Base-by-base conservation (phyloP, 2,888 invertebrate genomes). In the Troilus luridus region DNA sequence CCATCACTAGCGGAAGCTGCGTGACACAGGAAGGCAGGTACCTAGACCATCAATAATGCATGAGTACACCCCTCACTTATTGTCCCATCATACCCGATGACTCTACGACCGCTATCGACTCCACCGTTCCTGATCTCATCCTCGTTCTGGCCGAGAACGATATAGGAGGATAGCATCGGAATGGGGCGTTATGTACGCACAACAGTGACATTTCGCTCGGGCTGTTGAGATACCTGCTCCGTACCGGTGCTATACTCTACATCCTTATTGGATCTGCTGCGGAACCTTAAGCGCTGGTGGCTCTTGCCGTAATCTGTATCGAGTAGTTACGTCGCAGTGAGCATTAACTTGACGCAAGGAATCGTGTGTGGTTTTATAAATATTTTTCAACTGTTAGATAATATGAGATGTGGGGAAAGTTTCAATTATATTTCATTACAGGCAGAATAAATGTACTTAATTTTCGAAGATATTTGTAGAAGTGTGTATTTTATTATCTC, bases 301-400 rank as follows among this genome's bases (percentile, higher is more conserved):
- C 7, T 17, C 41, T 77, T 41, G 24, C 72, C 19, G 72, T 77
- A 41, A 41, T 77, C 72, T 77, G 41, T 41, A 77, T 41, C 72
- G 72, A 19, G 41, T 17, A 77, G 72, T 77, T 77, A 77, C 72
- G 27, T 77, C 27, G 27, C 19, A 17, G 41, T 77, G 72, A 77
- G 72, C 27, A 41, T 77, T 77, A 41, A 77, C 27, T 77, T 77
- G 7, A 77, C 41, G 27, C 72, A 77, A 77, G 7, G 27, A 41
- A 77, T 77, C 72, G 72, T 77, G 72, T 77, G 72, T 27, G 72
- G 72, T 77, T 77, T 77, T 24, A 67, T 67, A 77, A 77, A 77
- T 77, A 77, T 77, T 77, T 77, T 77, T 17, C 19, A 77, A 77
- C 72, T 19, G 41, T 77, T 77, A 41, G 27, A 41, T 77, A 77